Conservation (phyloP, 2,113 vertebrate species). For the Connochaetes taurinus region DNA sequence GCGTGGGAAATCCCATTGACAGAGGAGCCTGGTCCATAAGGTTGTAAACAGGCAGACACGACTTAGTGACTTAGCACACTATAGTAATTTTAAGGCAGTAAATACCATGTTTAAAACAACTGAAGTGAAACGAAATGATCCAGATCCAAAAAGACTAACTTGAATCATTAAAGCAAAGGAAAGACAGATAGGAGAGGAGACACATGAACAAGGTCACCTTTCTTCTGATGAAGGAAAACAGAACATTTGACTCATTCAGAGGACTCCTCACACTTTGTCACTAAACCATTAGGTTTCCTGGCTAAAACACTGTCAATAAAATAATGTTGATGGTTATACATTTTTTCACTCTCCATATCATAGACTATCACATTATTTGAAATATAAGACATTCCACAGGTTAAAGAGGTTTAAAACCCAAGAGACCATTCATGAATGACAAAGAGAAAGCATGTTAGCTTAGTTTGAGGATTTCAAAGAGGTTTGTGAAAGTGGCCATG, state of each 20-base stretch:
- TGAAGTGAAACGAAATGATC: not conserved
- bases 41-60: not conserved
- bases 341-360: not conserved
- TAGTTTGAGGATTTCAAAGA: not conserved
- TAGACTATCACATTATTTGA: not conserved
- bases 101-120: not conserved
- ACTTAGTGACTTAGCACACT: not conserved
- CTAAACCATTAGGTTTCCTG: not conserved
- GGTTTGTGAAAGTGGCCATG: not conserved
- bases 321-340: not conserved
- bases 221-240: not conserved
- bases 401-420: conserved; percentile 11
- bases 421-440: not conserved
- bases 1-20: not conserved
- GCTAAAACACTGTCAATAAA: not conserved
- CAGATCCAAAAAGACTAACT: not conserved
- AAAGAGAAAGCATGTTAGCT: not conserved
- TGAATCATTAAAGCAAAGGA: not conserved
- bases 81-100: not conserved
- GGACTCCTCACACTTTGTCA: not conserved
- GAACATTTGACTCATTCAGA: not conserved
- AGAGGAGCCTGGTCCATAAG: not conserved
- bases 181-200: not conserved
- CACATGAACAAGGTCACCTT: not conserved
- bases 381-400: not conserved